Evolutionary conservation across 1,140 invertebrate species (phyloP).

Genomic region (Drosophila persimilis): DNA sequence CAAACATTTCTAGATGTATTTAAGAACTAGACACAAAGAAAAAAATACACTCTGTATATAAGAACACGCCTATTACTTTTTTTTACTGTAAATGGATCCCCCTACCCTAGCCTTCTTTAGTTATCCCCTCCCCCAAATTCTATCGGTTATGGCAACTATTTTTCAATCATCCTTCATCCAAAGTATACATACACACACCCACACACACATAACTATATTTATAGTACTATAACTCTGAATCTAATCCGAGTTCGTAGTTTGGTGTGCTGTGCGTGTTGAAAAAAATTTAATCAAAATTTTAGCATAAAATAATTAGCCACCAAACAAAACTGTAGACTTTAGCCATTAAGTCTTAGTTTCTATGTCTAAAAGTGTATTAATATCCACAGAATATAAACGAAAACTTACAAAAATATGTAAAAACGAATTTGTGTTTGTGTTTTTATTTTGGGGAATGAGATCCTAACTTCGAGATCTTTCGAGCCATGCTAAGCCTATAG

Average conservation of each 20-base stretch:
- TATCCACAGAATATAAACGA: constrained; percentile 54
- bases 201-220: constrained; percentile 27
- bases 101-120: neutral
- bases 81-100: constrained; percentile 49
- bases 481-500: too few relatives aligned
- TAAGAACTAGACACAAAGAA: constrained; percentile 41
- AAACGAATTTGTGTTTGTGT: neutral
- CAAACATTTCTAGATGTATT: constrained; percentile 17
- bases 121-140: neutral
- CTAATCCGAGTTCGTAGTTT: constrained; percentile 34
- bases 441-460: too few relatives aligned
- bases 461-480: too few relatives aligned
- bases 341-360: constrained; percentile 42
- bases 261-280: constrained; percentile 37
- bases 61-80: constrained; percentile 29
- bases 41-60: constrained; percentile 53
- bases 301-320: constrained; percentile 58
- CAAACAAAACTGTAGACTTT: constrained; percentile 49
- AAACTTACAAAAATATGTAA: constrained; percentile 30
- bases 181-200: constrained; percentile 23
- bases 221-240: constrained; percentile 2
- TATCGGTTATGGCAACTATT: constrained; percentile 69
- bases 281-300: constrained; percentile 66
- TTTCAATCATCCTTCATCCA: constrained; percentile 30
- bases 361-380: constrained; percentile 58